phyloP scores from a whole-genome alignment of 2,797 vertebrate species.

The Varecia variegata region DNA sequence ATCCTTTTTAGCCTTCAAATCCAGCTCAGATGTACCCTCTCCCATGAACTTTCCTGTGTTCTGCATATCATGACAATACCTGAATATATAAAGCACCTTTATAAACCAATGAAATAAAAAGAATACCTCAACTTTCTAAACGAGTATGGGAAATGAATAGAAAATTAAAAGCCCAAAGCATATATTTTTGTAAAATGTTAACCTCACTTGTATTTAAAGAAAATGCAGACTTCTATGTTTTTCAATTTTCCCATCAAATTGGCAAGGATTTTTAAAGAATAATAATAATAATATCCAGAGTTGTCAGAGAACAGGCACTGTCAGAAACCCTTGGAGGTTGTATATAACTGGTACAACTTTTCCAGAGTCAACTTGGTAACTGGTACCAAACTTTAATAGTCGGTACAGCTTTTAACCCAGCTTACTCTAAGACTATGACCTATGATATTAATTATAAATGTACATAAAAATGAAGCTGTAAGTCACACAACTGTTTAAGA shows the following conservation, averaged over 20 bases:
- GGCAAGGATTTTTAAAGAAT: neutral
- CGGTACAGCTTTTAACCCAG: conserved; percentile 7
- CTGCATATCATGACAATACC: neutral
- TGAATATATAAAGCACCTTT: neutral
- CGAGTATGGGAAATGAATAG: neutral
- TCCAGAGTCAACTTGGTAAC: neutral
- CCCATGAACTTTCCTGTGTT: neutral
- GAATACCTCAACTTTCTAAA: neutral
- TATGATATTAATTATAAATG: conserved; percentile 20
- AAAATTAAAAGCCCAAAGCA: neutral
- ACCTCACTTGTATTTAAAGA: conserved; percentile 15
- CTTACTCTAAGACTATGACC: neutral
- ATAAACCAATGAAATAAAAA: neutral
- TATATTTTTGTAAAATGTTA: neutral
- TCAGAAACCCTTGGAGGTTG: neutral
- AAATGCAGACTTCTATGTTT: neutral
- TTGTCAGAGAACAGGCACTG: neutral
- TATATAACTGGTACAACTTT: neutral
- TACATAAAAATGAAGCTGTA: conserved; percentile 14
- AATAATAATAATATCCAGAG: neutral
- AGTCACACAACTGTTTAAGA: neutral
- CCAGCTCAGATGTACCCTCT: neutral
- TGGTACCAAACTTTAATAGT: neutral
- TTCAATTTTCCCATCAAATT: conserved; percentile 41
- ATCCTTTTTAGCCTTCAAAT: neutral